Conservation (phyloP, 2,113 vertebrate species). For the Chunga burmeisteri region DNA sequence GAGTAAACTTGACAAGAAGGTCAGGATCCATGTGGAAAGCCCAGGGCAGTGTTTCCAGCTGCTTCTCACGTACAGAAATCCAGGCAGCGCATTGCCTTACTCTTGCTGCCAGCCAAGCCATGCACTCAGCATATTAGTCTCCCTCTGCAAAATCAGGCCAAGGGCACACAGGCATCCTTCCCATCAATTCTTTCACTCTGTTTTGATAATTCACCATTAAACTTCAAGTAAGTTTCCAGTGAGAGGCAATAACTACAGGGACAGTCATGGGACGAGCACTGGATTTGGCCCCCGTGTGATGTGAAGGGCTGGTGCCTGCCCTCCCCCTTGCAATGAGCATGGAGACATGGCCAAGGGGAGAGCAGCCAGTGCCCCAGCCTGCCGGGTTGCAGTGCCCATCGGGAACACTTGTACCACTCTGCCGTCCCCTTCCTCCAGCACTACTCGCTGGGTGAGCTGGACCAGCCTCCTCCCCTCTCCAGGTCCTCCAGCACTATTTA, state of each 20-base stretch:
- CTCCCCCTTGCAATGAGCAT: background rate
- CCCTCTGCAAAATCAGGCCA: conserved; percentile 23
- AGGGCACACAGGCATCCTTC: background rate
- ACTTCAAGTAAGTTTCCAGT: background rate
- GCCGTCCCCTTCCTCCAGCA: fast-evolving
- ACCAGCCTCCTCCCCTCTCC: background rate
- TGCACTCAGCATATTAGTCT: background rate
- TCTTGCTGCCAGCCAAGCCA: background rate
- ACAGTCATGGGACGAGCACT: background rate
- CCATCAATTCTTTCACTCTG: background rate
- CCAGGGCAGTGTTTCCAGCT: conserved; percentile 5
- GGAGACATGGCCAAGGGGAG: background rate
- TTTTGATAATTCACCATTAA: background rate
- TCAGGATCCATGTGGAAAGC: background rate
- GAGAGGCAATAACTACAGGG: background rate
- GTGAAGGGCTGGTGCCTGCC: background rate
- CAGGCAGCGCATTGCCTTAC: background rate
- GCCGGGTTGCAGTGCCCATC: fast-evolving
- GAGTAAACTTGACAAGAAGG: background rate
- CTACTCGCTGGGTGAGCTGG: background rate
- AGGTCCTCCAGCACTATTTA: background rate
- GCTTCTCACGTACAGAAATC: background rate
- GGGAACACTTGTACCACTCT: fast-evolving
- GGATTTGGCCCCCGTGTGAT: background rate
- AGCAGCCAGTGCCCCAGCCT: background rate